Conservation (phyloP, 2,113 vertebrate species). For the Macrotis lagotis region DNA sequence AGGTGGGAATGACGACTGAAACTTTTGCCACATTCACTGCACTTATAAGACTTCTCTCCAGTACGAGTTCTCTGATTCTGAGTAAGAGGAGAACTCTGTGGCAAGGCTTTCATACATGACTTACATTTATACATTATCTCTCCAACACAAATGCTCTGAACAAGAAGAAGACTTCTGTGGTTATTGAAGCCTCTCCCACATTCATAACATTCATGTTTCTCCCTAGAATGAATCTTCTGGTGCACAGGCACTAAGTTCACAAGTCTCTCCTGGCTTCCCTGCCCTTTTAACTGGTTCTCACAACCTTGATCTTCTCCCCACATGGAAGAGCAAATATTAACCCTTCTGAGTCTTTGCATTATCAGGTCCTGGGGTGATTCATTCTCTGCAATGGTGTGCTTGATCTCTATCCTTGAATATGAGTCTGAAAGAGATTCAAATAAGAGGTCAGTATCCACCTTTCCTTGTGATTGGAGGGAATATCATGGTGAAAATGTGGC, state of each 20-base stretch:
- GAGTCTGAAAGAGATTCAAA: conserved; percentile 63
- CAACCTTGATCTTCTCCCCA: background rate
- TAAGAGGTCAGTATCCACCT: background rate
- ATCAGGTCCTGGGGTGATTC: background rate
- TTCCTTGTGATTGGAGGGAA: background rate
- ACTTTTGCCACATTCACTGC: conserved; percentile 76
- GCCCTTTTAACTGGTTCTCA: background rate
- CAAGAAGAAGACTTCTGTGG: conserved; percentile 73
- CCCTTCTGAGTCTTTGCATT: background rate
- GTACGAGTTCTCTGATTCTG: conserved; percentile 71
- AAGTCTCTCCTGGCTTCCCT: background rate
- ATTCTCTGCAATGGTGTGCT: conserved; percentile 6
- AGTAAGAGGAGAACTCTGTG: conserved; percentile 75
- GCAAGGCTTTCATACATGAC: conserved; percentile 69
- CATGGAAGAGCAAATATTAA: background rate
- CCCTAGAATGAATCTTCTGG: conserved; percentile 77
- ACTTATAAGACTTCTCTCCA: conserved; percentile 76
- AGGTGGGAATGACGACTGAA: conserved; percentile 78
- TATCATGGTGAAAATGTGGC: background rate
- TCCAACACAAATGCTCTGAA: conserved; percentile 76
- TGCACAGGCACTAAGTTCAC: conserved; percentile 46
- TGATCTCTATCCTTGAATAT: conserved; percentile 24
- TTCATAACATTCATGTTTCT: conserved; percentile 76
- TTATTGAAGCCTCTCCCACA: conserved; percentile 79
- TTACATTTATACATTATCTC: conserved; percentile 73